These are phyloP conservation scores for Tetropium fuscum DNA, from an alignment of 2,888 invertebrate species.

Conservation along the genomic window DNA sequence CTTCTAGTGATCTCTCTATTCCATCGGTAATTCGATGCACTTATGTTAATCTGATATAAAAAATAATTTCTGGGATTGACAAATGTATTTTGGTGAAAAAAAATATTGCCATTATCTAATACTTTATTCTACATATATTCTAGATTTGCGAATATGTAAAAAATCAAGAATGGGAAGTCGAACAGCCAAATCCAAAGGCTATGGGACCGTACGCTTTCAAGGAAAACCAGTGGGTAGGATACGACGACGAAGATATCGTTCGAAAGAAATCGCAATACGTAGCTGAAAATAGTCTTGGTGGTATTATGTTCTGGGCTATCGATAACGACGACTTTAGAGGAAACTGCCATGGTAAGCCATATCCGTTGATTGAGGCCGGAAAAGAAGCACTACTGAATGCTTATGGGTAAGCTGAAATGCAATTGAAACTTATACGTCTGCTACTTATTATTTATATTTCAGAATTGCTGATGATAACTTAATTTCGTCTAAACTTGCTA, in stretches of 20 bases:
- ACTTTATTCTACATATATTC: no score
- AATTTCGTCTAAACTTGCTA: conserved; percentile 60
- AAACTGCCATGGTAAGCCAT: conserved; percentile 86
- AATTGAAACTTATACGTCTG: background rate
- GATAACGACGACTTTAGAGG: conserved; percentile 96
- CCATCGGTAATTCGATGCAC: no score
- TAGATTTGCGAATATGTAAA: conserved; percentile 88
- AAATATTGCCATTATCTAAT: no score
- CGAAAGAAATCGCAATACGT: conserved; percentile 88
- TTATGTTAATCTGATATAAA: no score
- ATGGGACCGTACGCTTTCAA: conserved; percentile 92
- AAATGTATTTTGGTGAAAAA: no score
- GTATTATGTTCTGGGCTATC: conserved; percentile 94
- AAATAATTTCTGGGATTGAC: no score
- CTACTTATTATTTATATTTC: conserved; percentile 26
- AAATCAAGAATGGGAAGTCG: conserved; percentile 84
- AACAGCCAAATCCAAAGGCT: conserved; percentile 82
- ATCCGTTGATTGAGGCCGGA: conserved; percentile 92
- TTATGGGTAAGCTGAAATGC: conserved; percentile 70
- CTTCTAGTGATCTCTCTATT: no score
- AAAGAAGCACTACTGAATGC: conserved; percentile 82
- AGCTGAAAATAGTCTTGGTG: conserved; percentile 85
- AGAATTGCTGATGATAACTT: conserved; percentile 61
- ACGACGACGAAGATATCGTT: conserved; percentile 88
- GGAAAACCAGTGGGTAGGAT: conserved; percentile 94